phyloP scores from a whole-genome alignment of 2,888 invertebrate species.

The Micoletzkya japonica region DNA sequence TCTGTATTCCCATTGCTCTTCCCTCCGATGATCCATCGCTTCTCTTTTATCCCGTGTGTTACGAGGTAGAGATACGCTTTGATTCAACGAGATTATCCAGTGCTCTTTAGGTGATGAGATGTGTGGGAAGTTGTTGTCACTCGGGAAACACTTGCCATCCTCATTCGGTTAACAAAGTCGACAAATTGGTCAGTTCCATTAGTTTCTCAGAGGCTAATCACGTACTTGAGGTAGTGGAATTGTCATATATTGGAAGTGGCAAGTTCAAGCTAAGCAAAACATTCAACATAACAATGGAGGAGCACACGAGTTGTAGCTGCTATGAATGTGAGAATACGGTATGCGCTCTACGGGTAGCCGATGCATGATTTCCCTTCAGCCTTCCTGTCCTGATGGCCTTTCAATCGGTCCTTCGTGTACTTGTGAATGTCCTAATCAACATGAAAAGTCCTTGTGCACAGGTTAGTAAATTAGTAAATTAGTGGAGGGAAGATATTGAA shows the following conservation, averaged over 20 bases:
- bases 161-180: constrained; percentile 32
- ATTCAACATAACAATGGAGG: constrained; percentile 43
- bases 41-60: neutral
- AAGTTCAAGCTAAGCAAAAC: constrained; percentile 42
- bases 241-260: constrained; percentile 40
- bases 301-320: constrained; percentile 43
- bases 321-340: constrained; percentile 39
- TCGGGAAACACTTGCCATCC: constrained; percentile 38
- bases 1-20: neutral
- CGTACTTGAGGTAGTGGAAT: constrained; percentile 32
- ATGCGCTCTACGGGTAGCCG: neutral
- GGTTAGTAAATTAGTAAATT: no score
- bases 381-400: neutral
- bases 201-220: neutral
- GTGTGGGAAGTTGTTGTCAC: constrained; percentile 46
- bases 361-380: neutral
- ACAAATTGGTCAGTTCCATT: constrained; percentile 32
- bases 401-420: neutral
- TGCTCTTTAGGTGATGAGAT: constrained; percentile 38
- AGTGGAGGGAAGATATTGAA: neutral
- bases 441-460: neutral
- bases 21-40: neutral
- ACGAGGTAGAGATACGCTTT: no score
- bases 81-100: no score
- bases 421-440: constrained; percentile 1